A percentile compares a stretch with the other conserved stretches of the same genome.
These are phyloP conservation scores for Amphilophus citrinellus DNA, from an alignment of 2,113 vertebrate species.

Conservation along the genomic window DNA sequence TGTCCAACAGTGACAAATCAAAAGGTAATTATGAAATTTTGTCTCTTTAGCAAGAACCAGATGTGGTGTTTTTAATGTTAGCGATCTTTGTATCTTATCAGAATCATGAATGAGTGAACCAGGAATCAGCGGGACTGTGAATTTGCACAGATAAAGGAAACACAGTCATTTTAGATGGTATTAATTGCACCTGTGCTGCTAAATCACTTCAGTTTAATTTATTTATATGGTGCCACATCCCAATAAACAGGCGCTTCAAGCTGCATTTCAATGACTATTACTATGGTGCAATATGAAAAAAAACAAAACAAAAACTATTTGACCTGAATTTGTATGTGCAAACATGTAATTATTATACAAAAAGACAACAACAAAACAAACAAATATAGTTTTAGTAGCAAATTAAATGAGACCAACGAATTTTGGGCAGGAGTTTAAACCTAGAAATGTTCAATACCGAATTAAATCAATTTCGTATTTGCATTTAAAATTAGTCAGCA, in stretches of 20 bases:
- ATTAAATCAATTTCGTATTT: neutral
- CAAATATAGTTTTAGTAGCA: too few species aligned
- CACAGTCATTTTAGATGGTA: neutral
- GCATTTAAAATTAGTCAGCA: neutral
- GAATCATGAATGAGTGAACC: neutral
- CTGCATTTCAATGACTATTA: neutral
- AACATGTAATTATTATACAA: neutral
- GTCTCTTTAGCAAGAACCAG: too few species aligned
- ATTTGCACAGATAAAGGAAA: neutral
- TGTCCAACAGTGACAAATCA: too few species aligned
- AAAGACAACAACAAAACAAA: neutral
- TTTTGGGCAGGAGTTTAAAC: neutral
- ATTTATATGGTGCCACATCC: too few species aligned
- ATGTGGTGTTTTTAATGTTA: neutral
- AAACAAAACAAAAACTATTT: too few species aligned
- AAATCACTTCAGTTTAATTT: neutral
- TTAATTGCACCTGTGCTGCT: neutral
- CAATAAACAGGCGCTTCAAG: too few species aligned
- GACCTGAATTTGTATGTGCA: neutral
- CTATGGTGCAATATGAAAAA: neutral
- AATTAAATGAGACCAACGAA: neutral
- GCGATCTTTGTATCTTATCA: neutral
- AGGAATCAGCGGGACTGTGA: neutral
- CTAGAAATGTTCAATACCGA: neutral
- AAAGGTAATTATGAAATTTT: too few species aligned